Conservation (phyloP, 2,888 invertebrate species). For the Agrotis segetum region DNA sequence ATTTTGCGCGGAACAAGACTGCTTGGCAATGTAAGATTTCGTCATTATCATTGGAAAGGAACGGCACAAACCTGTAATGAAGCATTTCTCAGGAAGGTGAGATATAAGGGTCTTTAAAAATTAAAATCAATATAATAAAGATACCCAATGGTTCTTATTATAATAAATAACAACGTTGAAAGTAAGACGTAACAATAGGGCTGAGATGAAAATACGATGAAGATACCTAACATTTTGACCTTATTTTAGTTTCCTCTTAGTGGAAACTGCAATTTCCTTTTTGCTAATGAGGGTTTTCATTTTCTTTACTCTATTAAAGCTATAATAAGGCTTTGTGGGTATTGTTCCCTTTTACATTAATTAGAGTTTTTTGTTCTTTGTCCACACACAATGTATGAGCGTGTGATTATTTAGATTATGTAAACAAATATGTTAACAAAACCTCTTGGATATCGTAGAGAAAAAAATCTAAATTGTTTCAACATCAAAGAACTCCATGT, state of each 20-base stretch:
- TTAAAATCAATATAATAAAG: constrained; percentile 17
- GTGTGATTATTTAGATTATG: background rate
- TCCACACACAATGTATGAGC: constrained; percentile 12
- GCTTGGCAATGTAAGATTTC: constrained; percentile 93
- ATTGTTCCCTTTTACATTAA: constrained; percentile 55
- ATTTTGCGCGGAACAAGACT: constrained; percentile 92
- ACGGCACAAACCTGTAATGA: constrained; percentile 97
- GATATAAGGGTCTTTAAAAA: constrained; percentile 55
- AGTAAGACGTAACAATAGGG: constrained; percentile 68
- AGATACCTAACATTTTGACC: constrained; percentile 86
- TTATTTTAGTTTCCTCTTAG: constrained; percentile 86
- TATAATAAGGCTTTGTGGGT: constrained; percentile 50
- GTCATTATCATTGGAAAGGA: constrained; percentile 96
- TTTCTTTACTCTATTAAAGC: constrained; percentile 77
- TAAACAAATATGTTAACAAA: background rate
- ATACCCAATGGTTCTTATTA: constrained; percentile 50
- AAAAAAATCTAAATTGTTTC: background rate
- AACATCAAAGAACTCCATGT: background rate
- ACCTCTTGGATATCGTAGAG: background rate
- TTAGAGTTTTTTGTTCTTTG: constrained; percentile 37
- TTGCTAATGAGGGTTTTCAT: constrained; percentile 89
- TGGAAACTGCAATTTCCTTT: constrained; percentile 89
- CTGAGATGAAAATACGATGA: constrained; percentile 73
- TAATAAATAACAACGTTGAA: constrained; percentile 60
- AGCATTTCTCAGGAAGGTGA: constrained; percentile 96